Base-by-base conservation (phyloP, 2,888 invertebrate species). In the Marronus borbonicus region DNA sequence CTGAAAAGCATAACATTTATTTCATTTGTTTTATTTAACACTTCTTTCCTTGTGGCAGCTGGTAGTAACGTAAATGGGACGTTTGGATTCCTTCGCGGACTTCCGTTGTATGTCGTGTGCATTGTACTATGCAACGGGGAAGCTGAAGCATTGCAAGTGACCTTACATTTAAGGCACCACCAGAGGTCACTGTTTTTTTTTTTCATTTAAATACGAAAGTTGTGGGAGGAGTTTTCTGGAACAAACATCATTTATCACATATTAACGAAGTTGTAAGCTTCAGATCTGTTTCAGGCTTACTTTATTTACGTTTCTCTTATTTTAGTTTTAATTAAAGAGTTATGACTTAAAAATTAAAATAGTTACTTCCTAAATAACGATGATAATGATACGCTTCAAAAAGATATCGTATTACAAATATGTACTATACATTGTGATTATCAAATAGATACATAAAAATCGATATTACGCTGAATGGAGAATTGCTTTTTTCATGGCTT, bases 181-280 rank as follows among this genome's bases (percentile, higher is more conserved):
- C 17, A 17, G 17, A 17, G 17, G 17, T 17, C 17, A 17, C 17
- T 17, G 17, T 17, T 17, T 17, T 36, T 17, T 31, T 17, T 17
- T 17, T 17, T 31, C 31, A 31, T 31, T 39, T 39, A 39, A 5
- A 10, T 39, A 39, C 7, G 7, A 39, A 39, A 39, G 10, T 39
- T 39, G 10, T 39, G 39, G 7, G 7, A 8, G 39, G 4, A 10
- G 39, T 39, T n/a, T 14, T 17, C 1, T 17, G 58, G 20, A 55
- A 39, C 17, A 20, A 69, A 10, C 70, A 64, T 77, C 77, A 77
- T 39, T 31, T 77, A 72, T 72, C 72, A 77, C 77, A 72, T 69
- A 17, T 14, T 52, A 5, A 17, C 39, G 1, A 31, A 31, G 4
- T 31, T 31, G 31, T 39, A 39, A 39, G 39, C 7, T 39, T 39